These are phyloP conservation scores for Tetragnatha versicolor DNA, from an alignment of 1,140 invertebrate species.

Conservation along the genomic window DNA sequence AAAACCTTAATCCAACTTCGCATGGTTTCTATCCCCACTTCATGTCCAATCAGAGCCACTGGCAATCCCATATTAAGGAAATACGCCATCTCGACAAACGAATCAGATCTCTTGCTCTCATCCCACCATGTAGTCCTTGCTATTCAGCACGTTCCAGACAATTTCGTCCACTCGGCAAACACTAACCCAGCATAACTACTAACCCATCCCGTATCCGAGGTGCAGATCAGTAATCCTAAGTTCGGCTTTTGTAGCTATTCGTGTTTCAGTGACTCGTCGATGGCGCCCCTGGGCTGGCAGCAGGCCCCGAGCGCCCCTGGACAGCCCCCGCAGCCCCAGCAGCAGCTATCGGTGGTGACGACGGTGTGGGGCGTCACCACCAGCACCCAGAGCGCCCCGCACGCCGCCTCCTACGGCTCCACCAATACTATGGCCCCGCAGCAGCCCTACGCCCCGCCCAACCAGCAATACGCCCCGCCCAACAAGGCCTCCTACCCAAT, in stretches of 20 bases:
- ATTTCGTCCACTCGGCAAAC: background rate
- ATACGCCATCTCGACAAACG: too few relatives aligned
- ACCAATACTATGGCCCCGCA: conserved; percentile 62
- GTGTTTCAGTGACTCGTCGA: conserved; percentile 52
- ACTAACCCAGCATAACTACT: conserved; percentile 32
- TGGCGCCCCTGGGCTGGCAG: conserved; percentile 58
- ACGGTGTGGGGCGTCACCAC: conserved; percentile 64
- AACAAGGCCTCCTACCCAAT: conserved; percentile 58
- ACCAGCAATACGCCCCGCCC: conserved; percentile 59
- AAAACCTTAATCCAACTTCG: too few relatives aligned
- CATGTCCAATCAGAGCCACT: too few relatives aligned
- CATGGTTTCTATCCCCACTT: too few relatives aligned
- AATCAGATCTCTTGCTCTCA: too few relatives aligned
- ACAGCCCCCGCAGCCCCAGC: conserved; percentile 55
- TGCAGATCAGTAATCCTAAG: conserved; percentile 27
- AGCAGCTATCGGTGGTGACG: conserved; percentile 66
- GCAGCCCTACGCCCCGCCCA: conserved; percentile 56
- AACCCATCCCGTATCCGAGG: conserved; percentile 29
- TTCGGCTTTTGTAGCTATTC: conserved; percentile 40
- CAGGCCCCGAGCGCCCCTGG: conserved; percentile 53
- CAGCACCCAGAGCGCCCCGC: conserved; percentile 62
- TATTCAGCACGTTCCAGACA: background rate
- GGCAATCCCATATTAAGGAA: too few relatives aligned
- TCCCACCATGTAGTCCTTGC: too few relatives aligned
- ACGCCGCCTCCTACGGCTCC: conserved; percentile 60